These are phyloP conservation scores for Orchestia grillus DNA, from an alignment of 1,140 invertebrate genomes.

Conservation along the genomic window DNA sequence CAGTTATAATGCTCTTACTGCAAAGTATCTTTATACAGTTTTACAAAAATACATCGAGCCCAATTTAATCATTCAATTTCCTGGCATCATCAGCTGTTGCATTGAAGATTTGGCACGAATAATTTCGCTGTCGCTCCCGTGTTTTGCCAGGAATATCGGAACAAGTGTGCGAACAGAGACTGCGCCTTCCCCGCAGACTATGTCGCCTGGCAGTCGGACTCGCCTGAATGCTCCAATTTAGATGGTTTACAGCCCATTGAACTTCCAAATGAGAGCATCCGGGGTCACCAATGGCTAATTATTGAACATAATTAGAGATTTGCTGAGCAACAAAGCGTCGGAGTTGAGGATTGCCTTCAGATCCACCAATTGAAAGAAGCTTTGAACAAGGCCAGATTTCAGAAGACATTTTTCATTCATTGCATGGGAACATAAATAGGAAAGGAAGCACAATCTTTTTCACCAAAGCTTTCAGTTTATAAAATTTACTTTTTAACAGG, in stretches of 20 bases:
- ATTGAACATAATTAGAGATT: slow-evolving; percentile 35
- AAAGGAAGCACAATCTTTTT: neutral
- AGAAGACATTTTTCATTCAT: neutral
- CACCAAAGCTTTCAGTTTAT: no score
- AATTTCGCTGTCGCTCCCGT: neutral
- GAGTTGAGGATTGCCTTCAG: neutral
- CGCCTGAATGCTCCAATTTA: neutral
- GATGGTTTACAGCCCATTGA: slow-evolving; percentile 31
- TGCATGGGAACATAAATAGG: neutral
- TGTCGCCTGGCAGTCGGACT: neutral
- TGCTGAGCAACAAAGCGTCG: neutral
- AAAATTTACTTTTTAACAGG: no score
- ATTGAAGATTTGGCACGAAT: no score
- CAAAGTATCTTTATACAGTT: neutral
- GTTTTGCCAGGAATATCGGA: neutral
- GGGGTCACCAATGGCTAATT: slow-evolving; percentile 29
- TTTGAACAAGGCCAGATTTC: neutral
- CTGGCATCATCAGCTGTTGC: neutral
- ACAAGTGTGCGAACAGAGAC: neutral
- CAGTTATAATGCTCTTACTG: neutral
- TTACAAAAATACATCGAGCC: neutral
- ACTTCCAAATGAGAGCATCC: slow-evolving; percentile 37
- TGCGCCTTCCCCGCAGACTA: neutral
- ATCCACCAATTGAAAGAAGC: neutral
- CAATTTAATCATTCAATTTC: neutral